phyloP scores from a whole-genome alignment of 2,797 vertebrate genomes.

The Mycteria americana region DNA sequence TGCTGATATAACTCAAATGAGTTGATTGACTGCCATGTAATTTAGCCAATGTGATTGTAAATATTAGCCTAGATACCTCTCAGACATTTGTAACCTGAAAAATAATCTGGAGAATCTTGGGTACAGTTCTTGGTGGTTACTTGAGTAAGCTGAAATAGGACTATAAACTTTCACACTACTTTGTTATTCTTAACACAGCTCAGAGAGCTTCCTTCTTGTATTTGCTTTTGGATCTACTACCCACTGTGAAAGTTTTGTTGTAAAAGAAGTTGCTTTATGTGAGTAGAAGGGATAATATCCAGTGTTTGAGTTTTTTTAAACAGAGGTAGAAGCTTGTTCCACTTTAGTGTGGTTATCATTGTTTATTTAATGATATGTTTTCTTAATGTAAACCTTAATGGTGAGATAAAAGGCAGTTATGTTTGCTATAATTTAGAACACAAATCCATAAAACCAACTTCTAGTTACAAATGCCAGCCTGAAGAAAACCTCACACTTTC shows the following conservation, averaged over 20 bases:
- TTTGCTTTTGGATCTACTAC: not conserved
- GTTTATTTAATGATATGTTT: constrained; percentile 46
- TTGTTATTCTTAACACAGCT: not conserved
- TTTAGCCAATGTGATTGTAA: not conserved
- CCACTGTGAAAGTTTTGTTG: not conserved
- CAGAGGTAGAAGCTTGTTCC: constrained; percentile 32
- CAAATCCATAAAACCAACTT: not conserved
- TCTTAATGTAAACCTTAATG: constrained; percentile 8
- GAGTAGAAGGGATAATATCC: not conserved
- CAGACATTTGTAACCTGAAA: not conserved
- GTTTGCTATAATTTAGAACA: not conserved
- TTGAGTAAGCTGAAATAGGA: not conserved
- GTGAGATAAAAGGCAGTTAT: constrained; percentile 19
- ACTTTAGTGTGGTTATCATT: not conserved
- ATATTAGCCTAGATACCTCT: not conserved
- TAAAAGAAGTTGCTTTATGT: not conserved
- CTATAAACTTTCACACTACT: not conserved
- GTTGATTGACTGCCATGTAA: not conserved
- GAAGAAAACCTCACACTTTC: not conserved
- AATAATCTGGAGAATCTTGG: not conserved
- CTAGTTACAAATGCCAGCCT: constrained; percentile 22
- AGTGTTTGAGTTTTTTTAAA: not conserved
- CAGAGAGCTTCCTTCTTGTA: not conserved
- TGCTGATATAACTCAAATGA: not conserved
- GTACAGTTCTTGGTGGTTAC: not conserved